Evolutionary conservation across 1,140 invertebrate species (phyloP), one percentile per base, ranked within the genome.

Genomic region (Euborellia annulipes): DNA sequence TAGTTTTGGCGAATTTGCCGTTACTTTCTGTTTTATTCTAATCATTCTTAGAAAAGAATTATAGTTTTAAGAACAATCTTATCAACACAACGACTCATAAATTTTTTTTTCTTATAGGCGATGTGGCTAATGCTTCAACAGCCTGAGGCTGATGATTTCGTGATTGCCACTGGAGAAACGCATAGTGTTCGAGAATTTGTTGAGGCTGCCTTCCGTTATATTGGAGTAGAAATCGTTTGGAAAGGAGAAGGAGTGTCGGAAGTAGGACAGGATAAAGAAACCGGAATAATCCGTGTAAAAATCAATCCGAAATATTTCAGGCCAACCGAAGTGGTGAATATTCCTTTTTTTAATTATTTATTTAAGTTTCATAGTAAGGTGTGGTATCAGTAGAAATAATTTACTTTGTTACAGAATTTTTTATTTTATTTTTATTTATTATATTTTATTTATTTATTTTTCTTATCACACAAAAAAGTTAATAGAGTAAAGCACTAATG

Each of bases 71-170:
- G n/a, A n/a, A n/a, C n/a, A n/a, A n/a, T n/a, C n/a, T n/a, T n/a
- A n/a, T n/a, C n/a, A n/a, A n/a, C n/a, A n/a, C n/a, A n/a, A n/a
- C n/a, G n/a, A n/a, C n/a, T n/a, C n/a, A n/a, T n/a, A n/a, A n/a
- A n/a, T n/a, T n/a, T n/a, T 27, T 6, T 27, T 27, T 6, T 36
- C 56, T 61, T 66, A 4, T 58, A 93, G 84, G 95, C 93, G 9
- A 99, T 99, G 96, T 99, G 94, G 94, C 62, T 94, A 58, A 99
- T 99, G 88, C 67, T 99, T n/a, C 96, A 99, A 63, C 82, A 88
- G 61, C 76, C 91, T 0, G 64, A 67, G 36, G 85, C 95, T 0
- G 85, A 97, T 40, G 94, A 99, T 68, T 98, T 85, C 72, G 94
- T 99, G 2, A 92, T 99, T 54, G 90, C 95, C 2, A 98, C 92